Conservation (phyloP, 2,797 vertebrate species). For the Urocyon cinereoargenteus region DNA sequence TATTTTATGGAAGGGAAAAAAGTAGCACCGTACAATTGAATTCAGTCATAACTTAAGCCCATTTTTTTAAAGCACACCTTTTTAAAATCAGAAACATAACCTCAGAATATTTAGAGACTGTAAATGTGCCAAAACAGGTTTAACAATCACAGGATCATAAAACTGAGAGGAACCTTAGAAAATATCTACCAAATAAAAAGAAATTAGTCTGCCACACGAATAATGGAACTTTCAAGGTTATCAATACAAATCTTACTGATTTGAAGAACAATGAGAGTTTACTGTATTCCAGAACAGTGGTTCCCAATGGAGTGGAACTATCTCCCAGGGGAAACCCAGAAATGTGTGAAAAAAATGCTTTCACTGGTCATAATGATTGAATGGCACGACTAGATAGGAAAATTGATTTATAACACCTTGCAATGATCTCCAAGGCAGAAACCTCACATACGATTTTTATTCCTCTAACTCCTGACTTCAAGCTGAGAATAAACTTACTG, state of each 20-base stretch:
- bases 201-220: background rate
- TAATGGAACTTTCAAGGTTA: constrained; percentile 3
- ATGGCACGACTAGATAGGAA: background rate
- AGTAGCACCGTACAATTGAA: background rate
- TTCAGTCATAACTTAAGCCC: background rate
- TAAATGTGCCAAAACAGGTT: background rate
- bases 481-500: background rate
- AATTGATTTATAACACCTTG: background rate
- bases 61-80: background rate
- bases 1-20: background rate
- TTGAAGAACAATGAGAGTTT: constrained; percentile 31
- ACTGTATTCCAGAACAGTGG: constrained; percentile 4
- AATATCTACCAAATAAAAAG: background rate
- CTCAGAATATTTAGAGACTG: background rate
- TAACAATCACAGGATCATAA: background rate
- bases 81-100: constrained; percentile 38
- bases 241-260: background rate
- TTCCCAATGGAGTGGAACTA: background rate
- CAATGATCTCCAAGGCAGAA: background rate
- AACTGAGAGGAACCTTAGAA: constrained; percentile 12
- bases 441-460: background rate
- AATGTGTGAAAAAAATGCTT: background rate
- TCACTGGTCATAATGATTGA: background rate
- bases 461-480: background rate
- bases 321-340: background rate